Conservation (phyloP, 2,888 invertebrate genomes). For the Gastrophysa polygoni region DNA sequence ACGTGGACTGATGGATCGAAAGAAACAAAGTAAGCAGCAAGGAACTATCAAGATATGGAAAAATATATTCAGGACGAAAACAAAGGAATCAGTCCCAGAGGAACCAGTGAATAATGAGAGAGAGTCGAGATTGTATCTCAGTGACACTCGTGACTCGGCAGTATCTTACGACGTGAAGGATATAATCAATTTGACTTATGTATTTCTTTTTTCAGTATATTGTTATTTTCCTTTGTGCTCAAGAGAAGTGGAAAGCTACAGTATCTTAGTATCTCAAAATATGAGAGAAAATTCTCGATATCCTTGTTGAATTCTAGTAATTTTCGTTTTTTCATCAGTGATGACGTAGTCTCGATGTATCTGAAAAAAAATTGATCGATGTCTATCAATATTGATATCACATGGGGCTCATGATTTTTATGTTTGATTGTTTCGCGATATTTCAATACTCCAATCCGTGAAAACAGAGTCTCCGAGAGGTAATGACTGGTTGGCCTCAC, state of each 20-base stretch:
- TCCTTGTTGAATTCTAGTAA: too few relatives aligned
- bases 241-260: too few relatives aligned
- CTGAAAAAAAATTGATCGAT: too few relatives aligned
- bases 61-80: neutral
- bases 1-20: neutral
- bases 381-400: too few relatives aligned
- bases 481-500: neutral
- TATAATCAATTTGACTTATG: neutral
- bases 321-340: too few relatives aligned
- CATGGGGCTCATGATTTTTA: too few relatives aligned
- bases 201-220: neutral
- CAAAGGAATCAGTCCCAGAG: neutral
- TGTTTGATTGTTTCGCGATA: too few relatives aligned
- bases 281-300: too few relatives aligned
- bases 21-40: neutral
- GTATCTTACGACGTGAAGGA: neutral
- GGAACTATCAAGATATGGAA: neutral
- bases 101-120: neutral
- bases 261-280: too few relatives aligned
- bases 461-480: neutral
- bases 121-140: neutral
- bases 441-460: neutral
- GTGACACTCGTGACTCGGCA: conserved; percentile 1
- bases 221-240: neutral
- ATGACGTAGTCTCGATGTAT: too few relatives aligned